Percentiles rank a stretch among this genome's conserved stretches.
Evolutionary conservation across 1,140 invertebrate species (phyloP).

Genomic region (Drusus annulatus): DNA sequence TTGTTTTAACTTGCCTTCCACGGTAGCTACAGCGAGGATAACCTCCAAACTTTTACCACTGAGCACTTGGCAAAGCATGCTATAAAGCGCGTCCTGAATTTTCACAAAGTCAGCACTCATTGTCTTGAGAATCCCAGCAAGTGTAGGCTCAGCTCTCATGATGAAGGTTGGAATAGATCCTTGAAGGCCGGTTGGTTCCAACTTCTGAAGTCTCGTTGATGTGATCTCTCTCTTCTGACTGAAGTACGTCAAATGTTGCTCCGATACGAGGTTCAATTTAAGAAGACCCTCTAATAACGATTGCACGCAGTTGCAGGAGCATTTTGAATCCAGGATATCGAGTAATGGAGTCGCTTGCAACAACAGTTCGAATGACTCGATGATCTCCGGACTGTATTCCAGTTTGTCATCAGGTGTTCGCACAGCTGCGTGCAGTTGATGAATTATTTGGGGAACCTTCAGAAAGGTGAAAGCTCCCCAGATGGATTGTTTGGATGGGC

Average conservation of each 20-base stretch:
- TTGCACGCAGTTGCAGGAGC: conserved; percentile 89
- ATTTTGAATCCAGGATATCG: conserved; percentile 91
- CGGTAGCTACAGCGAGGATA: conserved; percentile 90
- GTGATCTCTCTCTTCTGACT: conserved; percentile 76
- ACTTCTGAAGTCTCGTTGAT: conserved; percentile 72
- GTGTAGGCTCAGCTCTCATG: conserved; percentile 88
- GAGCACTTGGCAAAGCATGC: conserved; percentile 72
- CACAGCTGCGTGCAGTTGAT: conserved; percentile 76
- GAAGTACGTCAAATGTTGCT: conserved; percentile 82
- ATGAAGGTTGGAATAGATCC: conserved; percentile 84
- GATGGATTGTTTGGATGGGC: conserved; percentile 82
- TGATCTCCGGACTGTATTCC: conserved; percentile 81
- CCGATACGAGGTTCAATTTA: conserved; percentile 85
- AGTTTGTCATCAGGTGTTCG: conserved; percentile 71
- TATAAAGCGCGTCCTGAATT: conserved; percentile 83
- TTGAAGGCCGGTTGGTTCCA: conserved; percentile 75
- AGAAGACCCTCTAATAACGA: conserved; percentile 87
- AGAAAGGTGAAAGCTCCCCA: conserved; percentile 96
- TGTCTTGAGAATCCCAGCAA: conserved; percentile 90
- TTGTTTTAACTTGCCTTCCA: conserved; percentile 89
- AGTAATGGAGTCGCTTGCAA: conserved; percentile 86
- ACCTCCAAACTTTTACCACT: conserved; percentile 86
- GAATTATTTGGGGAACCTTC: conserved; percentile 87
- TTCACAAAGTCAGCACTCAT: conserved; percentile 90
- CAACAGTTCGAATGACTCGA: conserved; percentile 86